A percentile compares a stretch with the other conserved stretches of the same genome.
These are phyloP conservation scores for Euphysa ruthae DNA, from an alignment of 30 jellyfish, hydroid and myxozoan genomes.

Conservation along the genomic window DNA sequence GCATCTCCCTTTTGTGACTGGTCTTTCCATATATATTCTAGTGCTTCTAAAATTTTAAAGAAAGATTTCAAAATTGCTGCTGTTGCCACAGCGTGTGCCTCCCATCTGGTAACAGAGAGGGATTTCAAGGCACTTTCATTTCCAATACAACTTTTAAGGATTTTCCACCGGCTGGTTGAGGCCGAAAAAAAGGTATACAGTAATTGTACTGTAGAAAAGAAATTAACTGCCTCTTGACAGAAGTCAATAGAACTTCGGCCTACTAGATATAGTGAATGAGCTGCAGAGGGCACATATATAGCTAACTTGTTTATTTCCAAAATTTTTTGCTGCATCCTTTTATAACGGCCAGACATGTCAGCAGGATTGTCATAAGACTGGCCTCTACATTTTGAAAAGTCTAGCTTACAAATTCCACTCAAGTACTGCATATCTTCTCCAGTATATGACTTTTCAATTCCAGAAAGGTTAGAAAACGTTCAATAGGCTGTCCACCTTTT, in stretches of 20 bases:
- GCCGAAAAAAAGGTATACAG: conserved; percentile 4
- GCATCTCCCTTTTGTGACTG: conserved; percentile 1
- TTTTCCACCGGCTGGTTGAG: not conserved
- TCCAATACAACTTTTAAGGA: not conserved
- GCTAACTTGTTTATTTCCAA: not conserved
- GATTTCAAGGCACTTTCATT: not conserved
- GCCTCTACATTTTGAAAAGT: not conserved
- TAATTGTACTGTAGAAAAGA: not conserved
- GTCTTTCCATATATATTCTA: not conserved
- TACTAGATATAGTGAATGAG: conserved; percentile 15
- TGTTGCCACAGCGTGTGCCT: not conserved
- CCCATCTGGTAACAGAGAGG: not conserved
- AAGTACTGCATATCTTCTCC: not conserved
- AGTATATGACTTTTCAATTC: too few species aligned
- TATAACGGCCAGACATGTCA: not conserved
- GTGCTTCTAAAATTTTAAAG: not conserved
- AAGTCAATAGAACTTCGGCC: not conserved
- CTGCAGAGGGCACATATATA: conserved; percentile 10
- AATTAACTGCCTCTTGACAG: not conserved
- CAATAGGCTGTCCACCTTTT: too few species aligned
- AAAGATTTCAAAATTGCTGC: too few species aligned
- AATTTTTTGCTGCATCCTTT: not conserved
- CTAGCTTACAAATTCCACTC: not conserved
- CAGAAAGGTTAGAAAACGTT: too few species aligned
- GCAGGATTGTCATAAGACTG: not conserved